phyloP scores from a whole-genome alignment of 2,888 invertebrate genomes.

The Anoncus sp. region DNA sequence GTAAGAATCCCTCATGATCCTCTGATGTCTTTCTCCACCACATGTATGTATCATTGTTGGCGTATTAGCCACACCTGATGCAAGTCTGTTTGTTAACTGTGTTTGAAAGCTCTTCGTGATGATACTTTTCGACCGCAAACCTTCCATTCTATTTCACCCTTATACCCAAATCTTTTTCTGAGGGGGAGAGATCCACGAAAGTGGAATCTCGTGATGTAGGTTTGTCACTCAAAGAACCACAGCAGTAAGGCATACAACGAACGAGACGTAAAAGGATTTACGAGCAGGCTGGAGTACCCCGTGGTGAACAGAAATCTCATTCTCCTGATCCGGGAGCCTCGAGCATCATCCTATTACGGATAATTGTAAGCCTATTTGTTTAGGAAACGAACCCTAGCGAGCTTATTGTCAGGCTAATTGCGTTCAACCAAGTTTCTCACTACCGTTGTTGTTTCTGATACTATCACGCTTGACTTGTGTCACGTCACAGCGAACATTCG shows the following conservation, averaged over 20 bases:
- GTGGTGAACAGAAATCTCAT: conserved; percentile 54
- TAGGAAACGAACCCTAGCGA: conserved; percentile 70
- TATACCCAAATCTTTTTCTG: conserved; percentile 39
- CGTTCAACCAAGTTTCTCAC: conserved; percentile 29
- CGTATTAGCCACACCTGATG: conserved; percentile 41
- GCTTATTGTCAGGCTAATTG: conserved; percentile 62
- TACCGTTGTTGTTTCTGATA: conserved; percentile 34
- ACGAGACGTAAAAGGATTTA: conserved; percentile 76
- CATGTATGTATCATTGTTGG: conserved; percentile 7
- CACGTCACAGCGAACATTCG: neutral
- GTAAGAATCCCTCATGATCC: conserved; percentile 18
- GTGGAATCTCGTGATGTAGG: conserved; percentile 48
- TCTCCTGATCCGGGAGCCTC: conserved; percentile 39
- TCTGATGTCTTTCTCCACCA: conserved; percentile 16
- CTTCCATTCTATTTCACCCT: conserved; percentile 44
- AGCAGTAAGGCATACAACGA: conserved; percentile 51
- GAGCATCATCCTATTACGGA: conserved; percentile 77
- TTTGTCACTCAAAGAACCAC: conserved; percentile 60
- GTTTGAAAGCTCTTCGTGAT: conserved; percentile 18
- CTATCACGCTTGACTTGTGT: conserved; percentile 19
- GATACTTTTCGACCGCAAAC: conserved; percentile 34
- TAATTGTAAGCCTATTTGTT: conserved; percentile 79
- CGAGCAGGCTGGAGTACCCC: conserved; percentile 56
- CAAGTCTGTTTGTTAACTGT: neutral
- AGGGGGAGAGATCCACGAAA: conserved; percentile 58